Base-by-base conservation (phyloP, 2,113 vertebrate genomes). In the Stegostoma tigrinum region DNA sequence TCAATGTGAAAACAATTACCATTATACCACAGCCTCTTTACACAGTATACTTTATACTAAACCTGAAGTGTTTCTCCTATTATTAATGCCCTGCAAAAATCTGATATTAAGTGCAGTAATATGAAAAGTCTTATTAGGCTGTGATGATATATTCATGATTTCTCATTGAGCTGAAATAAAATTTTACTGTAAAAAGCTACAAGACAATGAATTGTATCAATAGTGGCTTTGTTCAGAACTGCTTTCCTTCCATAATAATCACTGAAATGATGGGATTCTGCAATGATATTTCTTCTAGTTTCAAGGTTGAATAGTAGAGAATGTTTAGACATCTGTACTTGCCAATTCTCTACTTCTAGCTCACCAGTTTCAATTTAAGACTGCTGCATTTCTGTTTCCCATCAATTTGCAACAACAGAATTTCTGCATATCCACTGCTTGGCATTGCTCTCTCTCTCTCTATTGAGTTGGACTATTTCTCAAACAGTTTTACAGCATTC, bases 181-280 rank as follows among this genome's bases (percentile, higher is more conserved):
- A 52, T 52, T 70, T 95, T 68, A 95, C 94, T 72, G 68, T 45
- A 72, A 95, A 75, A 24, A 94, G 52, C 45, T 66, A 70, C 68
- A 72, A 95, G 68, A 30, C 72, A 48, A 72, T 52, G 42, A 95
- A 23, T 72, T 95, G 94, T 67, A 95, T 95, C 42, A 70, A 48
- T 72, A 75, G 24, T 30, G 94, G 68, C 38, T 95, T 30, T 72
- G 68, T 95, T 95, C 68, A 95, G 68, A 95, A 95, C 72, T 95
- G 23, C 45, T 52, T 67, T 94, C 91, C 30, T 67, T 66, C n/a
- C 7, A 68, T 38, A 66, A 23, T 38, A 72, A 14, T 90, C 12
- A 30, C 48, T 89, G 48, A 34, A 61, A 61, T 12, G 61, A 38
- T 52, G 38, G 68, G 34, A 70, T 95, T 30, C 66, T 94, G 67